Conservation (phyloP, 1,140 invertebrate species). For the Drosophila fuyamai region DNA sequence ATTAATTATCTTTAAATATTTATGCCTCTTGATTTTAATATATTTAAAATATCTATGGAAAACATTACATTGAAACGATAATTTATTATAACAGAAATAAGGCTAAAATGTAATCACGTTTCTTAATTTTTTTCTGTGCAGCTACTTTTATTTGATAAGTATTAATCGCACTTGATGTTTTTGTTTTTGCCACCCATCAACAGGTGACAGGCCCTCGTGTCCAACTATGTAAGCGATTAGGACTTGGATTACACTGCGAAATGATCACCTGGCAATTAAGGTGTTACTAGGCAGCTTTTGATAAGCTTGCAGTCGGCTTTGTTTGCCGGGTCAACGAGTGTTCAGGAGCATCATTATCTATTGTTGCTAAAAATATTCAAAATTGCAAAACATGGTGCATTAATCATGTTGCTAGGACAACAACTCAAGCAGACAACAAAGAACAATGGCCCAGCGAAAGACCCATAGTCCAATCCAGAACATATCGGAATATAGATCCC, state of each 20-base stretch:
- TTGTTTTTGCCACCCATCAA: background rate
- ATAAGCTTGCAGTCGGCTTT: conserved; percentile 29
- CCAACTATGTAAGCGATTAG: background rate
- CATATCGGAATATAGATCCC: background rate
- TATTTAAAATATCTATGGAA: too few species aligned
- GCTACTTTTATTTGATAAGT: background rate
- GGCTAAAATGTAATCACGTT: too few species aligned
- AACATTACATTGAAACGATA: too few species aligned
- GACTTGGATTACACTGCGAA: background rate
- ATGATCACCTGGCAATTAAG: conserved; percentile 19
- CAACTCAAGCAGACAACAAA: conserved; percentile 29
- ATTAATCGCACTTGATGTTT: background rate
- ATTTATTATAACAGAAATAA: too few species aligned
- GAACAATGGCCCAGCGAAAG: conserved; percentile 14
- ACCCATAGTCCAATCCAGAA: conserved; percentile 3
- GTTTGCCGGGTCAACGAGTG: conserved; percentile 11
- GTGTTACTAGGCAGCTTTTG: conserved; percentile 27
- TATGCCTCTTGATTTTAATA: too few species aligned
- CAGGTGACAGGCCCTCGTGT: conserved; percentile 5
- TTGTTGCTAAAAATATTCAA: conserved; percentile 36
- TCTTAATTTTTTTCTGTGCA: background rate
- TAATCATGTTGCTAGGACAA: conserved; percentile 29
- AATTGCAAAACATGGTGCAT: conserved; percentile 35
- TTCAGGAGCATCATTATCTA: conserved; percentile 39
- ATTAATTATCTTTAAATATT: too few species aligned